Conservation (phyloP, 2,113 vertebrate species). For the Lepus americanus region DNA sequence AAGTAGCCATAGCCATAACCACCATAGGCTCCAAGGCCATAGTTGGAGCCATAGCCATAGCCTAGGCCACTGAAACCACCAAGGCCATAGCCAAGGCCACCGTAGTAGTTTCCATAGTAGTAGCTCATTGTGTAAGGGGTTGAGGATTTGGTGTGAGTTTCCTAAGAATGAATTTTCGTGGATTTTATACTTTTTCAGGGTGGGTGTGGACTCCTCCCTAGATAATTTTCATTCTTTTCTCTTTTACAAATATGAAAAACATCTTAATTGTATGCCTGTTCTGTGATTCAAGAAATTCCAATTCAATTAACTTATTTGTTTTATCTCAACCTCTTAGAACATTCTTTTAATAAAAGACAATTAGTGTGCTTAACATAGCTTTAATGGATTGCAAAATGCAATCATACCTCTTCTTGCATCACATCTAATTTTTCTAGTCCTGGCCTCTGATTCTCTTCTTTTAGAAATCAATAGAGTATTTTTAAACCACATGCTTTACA, state of each 20-base stretch:
- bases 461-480: neutral
- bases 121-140: neutral
- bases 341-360: conserved; percentile 37
- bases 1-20: neutral
- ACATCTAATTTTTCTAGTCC: neutral
- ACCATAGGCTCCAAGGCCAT: neutral
- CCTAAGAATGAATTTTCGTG: neutral
- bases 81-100: neutral
- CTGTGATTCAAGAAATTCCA: neutral
- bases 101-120: neutral
- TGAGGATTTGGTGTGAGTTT: neutral
- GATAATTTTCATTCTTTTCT: neutral
- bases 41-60: neutral
- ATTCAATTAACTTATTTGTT: conserved; percentile 23
- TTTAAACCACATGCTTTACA: neutral
- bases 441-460: neutral
- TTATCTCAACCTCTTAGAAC: neutral
- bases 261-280: neutral
- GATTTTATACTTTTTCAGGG: neutral
- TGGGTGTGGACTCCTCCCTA: too few species aligned
- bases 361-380: neutral
- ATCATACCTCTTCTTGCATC: neutral
- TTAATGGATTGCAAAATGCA: neutral
- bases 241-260: neutral
- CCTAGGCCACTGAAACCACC: neutral